A percentile compares a stretch with the other conserved stretches of the same genome.
phyloP scores from a whole-genome alignment of 2,797 vertebrate species.

The Petrocephalus sullivani region DNA sequence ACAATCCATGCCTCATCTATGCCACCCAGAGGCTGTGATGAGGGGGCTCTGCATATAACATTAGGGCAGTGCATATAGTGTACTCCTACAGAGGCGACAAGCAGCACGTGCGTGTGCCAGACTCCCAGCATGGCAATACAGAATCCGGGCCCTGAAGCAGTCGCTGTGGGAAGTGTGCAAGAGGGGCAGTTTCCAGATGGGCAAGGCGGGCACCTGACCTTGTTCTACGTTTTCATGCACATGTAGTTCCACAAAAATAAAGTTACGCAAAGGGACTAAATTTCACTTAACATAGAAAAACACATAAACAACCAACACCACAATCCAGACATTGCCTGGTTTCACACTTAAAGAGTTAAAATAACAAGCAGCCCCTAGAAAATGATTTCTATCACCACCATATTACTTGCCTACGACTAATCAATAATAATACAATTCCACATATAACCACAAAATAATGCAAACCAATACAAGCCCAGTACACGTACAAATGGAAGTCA shows the following conservation, averaged over 20 bases:
- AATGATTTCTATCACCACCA: background rate
- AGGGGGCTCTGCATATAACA: background rate
- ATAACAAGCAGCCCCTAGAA: background rate
- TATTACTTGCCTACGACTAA: background rate
- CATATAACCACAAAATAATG: background rate
- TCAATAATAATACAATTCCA: background rate
- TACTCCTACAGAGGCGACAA: background rate
- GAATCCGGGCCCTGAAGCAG: background rate
- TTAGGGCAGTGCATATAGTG: background rate
- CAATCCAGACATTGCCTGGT: background rate
- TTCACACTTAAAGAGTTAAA: background rate
- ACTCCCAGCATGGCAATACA: background rate
- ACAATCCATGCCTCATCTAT: conserved; percentile 33
- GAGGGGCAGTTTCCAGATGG: background rate
- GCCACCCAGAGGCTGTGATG: conserved; percentile 1
- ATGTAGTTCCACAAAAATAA: background rate
- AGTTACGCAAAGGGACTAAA: background rate
- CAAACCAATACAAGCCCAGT: background rate
- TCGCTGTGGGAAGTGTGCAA: background rate
- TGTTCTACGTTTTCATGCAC: background rate
- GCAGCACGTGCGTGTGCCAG: background rate
- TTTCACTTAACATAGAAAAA: background rate
- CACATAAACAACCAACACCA: background rate
- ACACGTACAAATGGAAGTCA: background rate
- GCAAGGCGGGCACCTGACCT: background rate